These are phyloP conservation scores for Austrofundulus limnaeus DNA, from an alignment of 2,113 vertebrate genomes.

Conservation along the genomic window DNA sequence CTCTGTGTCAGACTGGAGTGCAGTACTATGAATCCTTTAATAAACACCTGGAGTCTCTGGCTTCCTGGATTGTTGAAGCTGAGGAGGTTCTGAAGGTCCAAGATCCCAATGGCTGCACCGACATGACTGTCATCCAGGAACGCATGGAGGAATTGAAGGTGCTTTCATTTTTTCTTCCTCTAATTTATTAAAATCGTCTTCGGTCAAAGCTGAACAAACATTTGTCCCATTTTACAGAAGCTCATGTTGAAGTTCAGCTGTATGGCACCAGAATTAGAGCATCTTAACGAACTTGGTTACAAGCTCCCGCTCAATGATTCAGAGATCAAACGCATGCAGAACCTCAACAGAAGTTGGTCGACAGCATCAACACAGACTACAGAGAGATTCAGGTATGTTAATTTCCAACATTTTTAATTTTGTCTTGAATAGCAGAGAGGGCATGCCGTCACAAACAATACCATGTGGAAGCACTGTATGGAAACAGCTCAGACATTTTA, in stretches of 20 bases:
- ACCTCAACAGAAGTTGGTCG: slow-evolving; percentile 91
- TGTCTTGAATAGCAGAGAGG: too few species aligned
- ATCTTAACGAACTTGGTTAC: slow-evolving; percentile 93
- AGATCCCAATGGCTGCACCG: slow-evolving; percentile 88
- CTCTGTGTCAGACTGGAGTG: slow-evolving; percentile 84
- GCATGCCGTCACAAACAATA: too few species aligned
- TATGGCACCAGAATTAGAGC: slow-evolving; percentile 89
- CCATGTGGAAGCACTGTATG: too few species aligned
- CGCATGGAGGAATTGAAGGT: slow-evolving; percentile 97
- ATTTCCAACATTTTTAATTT: too few species aligned
- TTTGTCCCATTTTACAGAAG: slow-evolving; percentile 69
- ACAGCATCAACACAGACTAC: slow-evolving; percentile 88
- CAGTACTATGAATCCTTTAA: slow-evolving; percentile 91
- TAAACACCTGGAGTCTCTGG: slow-evolving; percentile 82
- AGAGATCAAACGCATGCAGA: slow-evolving; percentile 95
- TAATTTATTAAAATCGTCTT: neutral
- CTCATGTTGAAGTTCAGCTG: slow-evolving; percentile 96
- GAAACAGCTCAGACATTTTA: too few species aligned
- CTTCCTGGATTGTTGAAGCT: slow-evolving; percentile 85
- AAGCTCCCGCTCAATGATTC: slow-evolving; percentile 91
- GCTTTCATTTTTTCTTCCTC: neutral
- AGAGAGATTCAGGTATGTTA: slow-evolving; percentile 91
- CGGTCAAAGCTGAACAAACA: neutral
- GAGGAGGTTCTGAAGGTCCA: slow-evolving; percentile 83
- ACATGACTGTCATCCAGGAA: slow-evolving; percentile 82